phyloP scores from a whole-genome alignment of 2,888 invertebrate species.

The Pemphredon lugubris region DNA sequence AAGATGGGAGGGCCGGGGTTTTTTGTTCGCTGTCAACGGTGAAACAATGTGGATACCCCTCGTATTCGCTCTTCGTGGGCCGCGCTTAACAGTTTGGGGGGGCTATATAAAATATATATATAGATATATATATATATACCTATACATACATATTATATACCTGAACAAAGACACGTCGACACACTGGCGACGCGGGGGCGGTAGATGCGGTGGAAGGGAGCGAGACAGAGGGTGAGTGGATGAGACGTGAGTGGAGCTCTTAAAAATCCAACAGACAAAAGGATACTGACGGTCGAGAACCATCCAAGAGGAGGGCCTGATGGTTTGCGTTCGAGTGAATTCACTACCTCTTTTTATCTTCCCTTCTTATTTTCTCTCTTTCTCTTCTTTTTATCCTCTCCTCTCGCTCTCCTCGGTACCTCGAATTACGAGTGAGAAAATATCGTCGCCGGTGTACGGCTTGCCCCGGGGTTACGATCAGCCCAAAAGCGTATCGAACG shows the following conservation, averaged over 20 bases:
- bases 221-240: conserved; percentile 44
- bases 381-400: not conserved
- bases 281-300: conserved; percentile 60
- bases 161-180: conserved; percentile 56
- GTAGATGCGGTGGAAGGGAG: conserved; percentile 27
- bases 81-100: conserved; percentile 7
- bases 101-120: conserved; percentile 23
- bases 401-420: not conserved
- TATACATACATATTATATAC: conserved; percentile 10
- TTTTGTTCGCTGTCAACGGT: conserved; percentile 19
- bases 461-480: conserved; percentile 19
- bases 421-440: conserved; percentile 34
- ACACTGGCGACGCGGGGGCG: conserved; percentile 1
- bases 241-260: conserved; percentile 61
- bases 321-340: conserved; percentile 60
- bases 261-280: conserved; percentile 68
- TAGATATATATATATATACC: conserved; percentile 8
- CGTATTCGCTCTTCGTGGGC: not conserved
- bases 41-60: conserved; percentile 18
- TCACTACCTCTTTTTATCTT: conserved; percentile 29
- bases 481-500: not conserved
- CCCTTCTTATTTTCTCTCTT: conserved; percentile 15
- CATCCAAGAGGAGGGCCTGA: conserved; percentile 50
- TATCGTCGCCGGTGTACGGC: conserved; percentile 22
- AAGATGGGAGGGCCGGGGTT: not conserved